Evolutionary conservation across 1,140 invertebrate genomes (phyloP).

Genomic region (Saccostrea cuccullata): DNA sequence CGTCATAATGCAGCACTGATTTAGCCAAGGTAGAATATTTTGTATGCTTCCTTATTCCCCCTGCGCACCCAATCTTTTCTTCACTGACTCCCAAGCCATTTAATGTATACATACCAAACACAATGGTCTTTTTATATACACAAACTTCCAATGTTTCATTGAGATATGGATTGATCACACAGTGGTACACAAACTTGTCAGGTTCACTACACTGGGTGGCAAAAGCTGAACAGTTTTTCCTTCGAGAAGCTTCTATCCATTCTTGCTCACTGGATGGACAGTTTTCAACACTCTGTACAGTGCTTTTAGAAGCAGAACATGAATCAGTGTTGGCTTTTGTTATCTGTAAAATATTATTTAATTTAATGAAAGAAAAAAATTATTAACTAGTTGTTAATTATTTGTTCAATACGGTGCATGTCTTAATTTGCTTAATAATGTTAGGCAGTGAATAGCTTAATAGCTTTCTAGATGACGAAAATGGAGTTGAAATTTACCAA

Average conservation of each 20-base stretch:
- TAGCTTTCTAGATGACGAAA: too few relatives aligned
- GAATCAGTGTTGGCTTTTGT: not conserved
- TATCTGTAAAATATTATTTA: not conserved
- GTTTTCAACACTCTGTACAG: not conserved
- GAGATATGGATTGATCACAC: not conserved
- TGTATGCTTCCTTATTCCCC: too few relatives aligned
- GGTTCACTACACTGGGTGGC: not conserved
- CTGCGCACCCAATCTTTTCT: too few relatives aligned
- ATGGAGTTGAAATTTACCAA: too few relatives aligned
- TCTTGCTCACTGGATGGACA: not conserved
- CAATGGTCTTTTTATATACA: not conserved
- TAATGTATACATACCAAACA: not conserved
- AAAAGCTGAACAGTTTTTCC: not conserved
- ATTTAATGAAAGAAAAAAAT: too few relatives aligned
- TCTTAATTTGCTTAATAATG: too few relatives aligned
- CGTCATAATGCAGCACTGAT: too few relatives aligned
- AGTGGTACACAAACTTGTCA: not conserved
- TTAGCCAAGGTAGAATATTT: too few relatives aligned
- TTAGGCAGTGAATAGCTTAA: too few relatives aligned
- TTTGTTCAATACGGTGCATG: too few relatives aligned
- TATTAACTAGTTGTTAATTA: too few relatives aligned
- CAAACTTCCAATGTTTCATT: not conserved
- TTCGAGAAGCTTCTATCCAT: not conserved
- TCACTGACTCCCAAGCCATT: too few relatives aligned
- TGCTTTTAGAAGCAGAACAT: not conserved